A percentile compares a stretch with the other conserved stretches of the same genome.
phyloP scores from a whole-genome alignment of 2,888 invertebrate species.

The Lomographa bimaculata region DNA sequence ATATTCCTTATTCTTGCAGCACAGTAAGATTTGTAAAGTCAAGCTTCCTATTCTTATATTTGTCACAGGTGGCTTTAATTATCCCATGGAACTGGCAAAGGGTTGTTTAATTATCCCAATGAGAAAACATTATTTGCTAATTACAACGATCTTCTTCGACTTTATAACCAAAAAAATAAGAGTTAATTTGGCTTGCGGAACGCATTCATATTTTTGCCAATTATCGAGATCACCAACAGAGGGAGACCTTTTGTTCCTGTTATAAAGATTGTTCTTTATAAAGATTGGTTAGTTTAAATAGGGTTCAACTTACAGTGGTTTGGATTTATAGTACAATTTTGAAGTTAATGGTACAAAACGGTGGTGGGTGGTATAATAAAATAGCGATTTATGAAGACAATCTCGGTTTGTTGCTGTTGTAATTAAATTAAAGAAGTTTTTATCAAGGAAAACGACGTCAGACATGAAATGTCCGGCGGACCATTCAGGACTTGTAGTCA shows the following conservation, averaged over 20 bases:
- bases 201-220: conserved; percentile 26
- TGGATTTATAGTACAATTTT: conserved; percentile 24
- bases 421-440: conserved; percentile 16
- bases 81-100: conserved; percentile 35
- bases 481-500: too few species aligned
- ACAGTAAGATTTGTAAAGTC: too few species aligned
- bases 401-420: conserved; percentile 23
- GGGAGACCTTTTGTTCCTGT: conserved; percentile 27
- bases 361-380: conserved; percentile 22
- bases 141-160: conserved; percentile 2
- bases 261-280: conserved; percentile 24
- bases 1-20: too few species aligned
- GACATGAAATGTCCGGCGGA: too few species aligned
- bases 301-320: conserved; percentile 28
- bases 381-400: conserved; percentile 26
- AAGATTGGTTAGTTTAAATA: conserved; percentile 19
- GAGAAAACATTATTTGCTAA: conserved; percentile 9
- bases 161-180: conserved; percentile 1
- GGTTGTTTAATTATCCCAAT: conserved; percentile 33
- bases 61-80: conserved; percentile 44
- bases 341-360: conserved; percentile 26
- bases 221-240: conserved; percentile 29
- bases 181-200: conserved; percentile 6
- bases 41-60: conserved; percentile 24
- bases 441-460: too few species aligned